Percentiles rank a stretch among this genome's conserved stretches.
Conservation (phyloP, 2,797 vertebrate species). For the Catamblyrhynchus diadema region DNA sequence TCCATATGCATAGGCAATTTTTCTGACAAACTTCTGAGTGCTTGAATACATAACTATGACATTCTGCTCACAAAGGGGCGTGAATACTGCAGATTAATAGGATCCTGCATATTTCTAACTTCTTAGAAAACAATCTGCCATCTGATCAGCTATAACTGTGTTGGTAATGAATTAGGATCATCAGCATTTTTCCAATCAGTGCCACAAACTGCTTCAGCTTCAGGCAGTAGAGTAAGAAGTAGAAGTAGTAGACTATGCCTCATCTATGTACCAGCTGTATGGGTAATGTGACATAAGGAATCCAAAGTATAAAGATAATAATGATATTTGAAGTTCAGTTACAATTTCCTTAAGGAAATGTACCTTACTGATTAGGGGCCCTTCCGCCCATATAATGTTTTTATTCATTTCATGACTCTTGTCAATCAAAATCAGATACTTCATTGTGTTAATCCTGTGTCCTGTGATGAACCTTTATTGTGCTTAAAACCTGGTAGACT, state of each 20-base stretch:
- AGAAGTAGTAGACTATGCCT: neutral
- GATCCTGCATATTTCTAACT: neutral
- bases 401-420: neutral
- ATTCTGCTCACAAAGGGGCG: neutral
- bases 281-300: neutral
- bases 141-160: neutral
- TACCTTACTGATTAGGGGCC: neutral
- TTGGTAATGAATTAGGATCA: conserved; percentile 5
- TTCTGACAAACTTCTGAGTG: conserved; percentile 3
- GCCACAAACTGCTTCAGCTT: neutral
- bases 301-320: neutral
- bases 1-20: neutral
- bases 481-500: neutral
- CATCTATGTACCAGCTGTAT: neutral
- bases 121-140: neutral
- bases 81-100: neutral
- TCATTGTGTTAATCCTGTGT: neutral
- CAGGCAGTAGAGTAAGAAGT: neutral
- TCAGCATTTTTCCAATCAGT: neutral
- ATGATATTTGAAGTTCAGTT: neutral
- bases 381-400: neutral
- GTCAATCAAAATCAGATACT: neutral
- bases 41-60: neutral
- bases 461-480: neutral
- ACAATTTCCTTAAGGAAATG: neutral